Conservation (phyloP, 2,113 vertebrate species). For the Protomyctophum bolini region DNA sequence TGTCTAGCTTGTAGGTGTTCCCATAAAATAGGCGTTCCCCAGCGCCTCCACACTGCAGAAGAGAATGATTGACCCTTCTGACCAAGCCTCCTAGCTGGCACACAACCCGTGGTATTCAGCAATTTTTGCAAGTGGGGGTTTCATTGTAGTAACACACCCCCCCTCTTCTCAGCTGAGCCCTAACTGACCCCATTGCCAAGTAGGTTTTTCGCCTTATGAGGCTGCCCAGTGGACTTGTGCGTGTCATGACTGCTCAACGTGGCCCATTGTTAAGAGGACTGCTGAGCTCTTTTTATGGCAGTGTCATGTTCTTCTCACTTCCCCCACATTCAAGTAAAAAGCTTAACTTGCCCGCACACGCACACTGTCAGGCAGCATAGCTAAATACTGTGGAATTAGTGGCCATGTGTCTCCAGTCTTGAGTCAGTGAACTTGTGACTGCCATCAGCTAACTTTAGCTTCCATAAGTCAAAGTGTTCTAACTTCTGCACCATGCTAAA, state of each 20-base stretch:
- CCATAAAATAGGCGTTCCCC: too few species aligned
- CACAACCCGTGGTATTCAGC: slow-evolving; percentile 25
- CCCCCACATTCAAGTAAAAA: not conserved
- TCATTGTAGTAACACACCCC: not conserved
- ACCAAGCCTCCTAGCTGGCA: not conserved
- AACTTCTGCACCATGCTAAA: too few species aligned
- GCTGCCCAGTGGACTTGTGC: slow-evolving; percentile 24
- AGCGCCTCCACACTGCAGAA: too few species aligned
- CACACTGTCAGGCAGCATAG: not conserved
- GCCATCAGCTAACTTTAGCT: not conserved
- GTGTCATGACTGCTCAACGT: slow-evolving; percentile 47
- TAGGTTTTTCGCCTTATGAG: slow-evolving; percentile 3
- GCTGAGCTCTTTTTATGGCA: slow-evolving; percentile 39
- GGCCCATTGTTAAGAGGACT: slow-evolving; percentile 38
- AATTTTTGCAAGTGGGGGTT: slow-evolving; percentile 5
- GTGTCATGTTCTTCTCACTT: slow-evolving; percentile 4
- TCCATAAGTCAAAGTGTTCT: too few species aligned
- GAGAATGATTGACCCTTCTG: too few species aligned
- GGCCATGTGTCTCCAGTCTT: not conserved
- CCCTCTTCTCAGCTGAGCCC: not conserved
- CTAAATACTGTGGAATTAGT: slow-evolving; percentile 1
- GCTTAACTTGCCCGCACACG: not conserved
- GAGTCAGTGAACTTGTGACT: not conserved
- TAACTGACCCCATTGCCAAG: slow-evolving; percentile 18
- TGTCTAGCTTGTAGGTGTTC: too few species aligned